These are phyloP conservation scores for Argyresthia goedartella DNA, from an alignment of 2,888 invertebrate species.

Conservation along the genomic window DNA sequence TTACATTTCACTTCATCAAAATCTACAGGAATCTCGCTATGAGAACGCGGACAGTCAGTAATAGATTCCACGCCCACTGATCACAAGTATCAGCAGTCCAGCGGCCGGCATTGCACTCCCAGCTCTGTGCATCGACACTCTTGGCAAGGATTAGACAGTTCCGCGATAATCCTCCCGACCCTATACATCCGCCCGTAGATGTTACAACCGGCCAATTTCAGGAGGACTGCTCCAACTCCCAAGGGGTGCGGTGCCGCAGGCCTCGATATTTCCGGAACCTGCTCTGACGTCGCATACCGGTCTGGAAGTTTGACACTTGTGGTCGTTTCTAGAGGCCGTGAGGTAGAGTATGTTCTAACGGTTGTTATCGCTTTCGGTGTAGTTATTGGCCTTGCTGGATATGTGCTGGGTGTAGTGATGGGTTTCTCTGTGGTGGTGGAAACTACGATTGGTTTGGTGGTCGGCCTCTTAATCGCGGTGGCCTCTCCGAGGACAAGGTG, in stretches of 20 bases:
- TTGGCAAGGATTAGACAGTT: constrained; percentile 84
- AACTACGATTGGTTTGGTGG: constrained; percentile 15
- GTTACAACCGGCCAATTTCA: constrained; percentile 89
- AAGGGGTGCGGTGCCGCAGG: constrained; percentile 7
- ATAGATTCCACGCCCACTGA: background rate
- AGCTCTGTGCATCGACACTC: constrained; percentile 89
- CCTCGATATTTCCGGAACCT: background rate
- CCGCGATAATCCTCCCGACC: constrained; percentile 84
- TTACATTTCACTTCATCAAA: background rate
- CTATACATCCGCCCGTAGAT: constrained; percentile 92
- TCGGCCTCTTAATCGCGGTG: constrained; percentile 42
- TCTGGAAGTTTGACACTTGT: constrained; percentile 16
- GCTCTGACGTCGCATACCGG: constrained; percentile 18
- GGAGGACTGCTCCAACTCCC: constrained; percentile 61
- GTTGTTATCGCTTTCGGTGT: background rate
- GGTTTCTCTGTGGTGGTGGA: too few relatives aligned
- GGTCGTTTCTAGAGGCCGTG: constrained; percentile 17
- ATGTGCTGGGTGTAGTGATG: background rate
- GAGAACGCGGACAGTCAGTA: background rate
- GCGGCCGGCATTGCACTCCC: constrained; percentile 85
- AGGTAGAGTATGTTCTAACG: too few relatives aligned
- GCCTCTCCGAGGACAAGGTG: constrained; percentile 57
- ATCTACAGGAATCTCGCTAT: background rate
- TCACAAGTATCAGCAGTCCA: constrained; percentile 56
- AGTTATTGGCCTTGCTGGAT: background rate